Evolutionary conservation across 2,888 invertebrate genomes (phyloP).

Genomic region (Synanthedon formicaeformis): DNA sequence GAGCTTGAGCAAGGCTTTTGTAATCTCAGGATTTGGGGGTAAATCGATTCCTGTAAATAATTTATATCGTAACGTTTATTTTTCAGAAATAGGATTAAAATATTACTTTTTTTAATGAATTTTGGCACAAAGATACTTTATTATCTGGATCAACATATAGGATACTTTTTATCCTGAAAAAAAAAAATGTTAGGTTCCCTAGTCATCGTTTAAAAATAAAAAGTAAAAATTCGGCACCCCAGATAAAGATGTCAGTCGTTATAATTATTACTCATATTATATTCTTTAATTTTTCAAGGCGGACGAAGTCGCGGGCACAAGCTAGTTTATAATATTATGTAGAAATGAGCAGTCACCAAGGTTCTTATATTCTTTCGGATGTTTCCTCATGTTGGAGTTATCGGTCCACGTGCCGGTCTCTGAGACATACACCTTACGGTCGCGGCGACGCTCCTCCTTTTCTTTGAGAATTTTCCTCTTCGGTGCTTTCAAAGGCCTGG

Average conservation of each 20-base stretch:
- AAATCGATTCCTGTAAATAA: conserved; percentile 43
- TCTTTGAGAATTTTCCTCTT: conserved; percentile 42
- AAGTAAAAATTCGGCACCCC: too few species aligned
- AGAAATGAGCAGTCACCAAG: conserved; percentile 36
- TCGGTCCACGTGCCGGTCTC: conserved; percentile 51
- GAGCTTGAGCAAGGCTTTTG: conserved; percentile 41
- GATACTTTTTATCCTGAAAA: too few species aligned
- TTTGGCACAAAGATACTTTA: too few species aligned
- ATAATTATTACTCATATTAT: too few species aligned
- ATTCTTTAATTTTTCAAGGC: too few species aligned
- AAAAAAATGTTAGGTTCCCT: too few species aligned
- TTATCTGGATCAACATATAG: too few species aligned
- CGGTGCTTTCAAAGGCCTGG: conserved; percentile 43
- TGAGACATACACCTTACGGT: conserved; percentile 41
- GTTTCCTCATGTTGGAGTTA: conserved; percentile 37
- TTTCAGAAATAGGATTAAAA: too few species aligned
- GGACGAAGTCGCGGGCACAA: too few species aligned
- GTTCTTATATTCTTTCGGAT: conserved; percentile 51
- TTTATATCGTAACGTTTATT: not conserved
- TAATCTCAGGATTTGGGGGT: conserved; percentile 38
- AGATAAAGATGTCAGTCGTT: too few species aligned
- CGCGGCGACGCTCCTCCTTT: conserved; percentile 46
- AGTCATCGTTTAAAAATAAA: too few species aligned
- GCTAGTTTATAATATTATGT: not conserved
- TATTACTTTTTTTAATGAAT: too few species aligned